phyloP scores from a whole-genome alignment of 2,113 vertebrate species.

The Anhinga anhinga region DNA sequence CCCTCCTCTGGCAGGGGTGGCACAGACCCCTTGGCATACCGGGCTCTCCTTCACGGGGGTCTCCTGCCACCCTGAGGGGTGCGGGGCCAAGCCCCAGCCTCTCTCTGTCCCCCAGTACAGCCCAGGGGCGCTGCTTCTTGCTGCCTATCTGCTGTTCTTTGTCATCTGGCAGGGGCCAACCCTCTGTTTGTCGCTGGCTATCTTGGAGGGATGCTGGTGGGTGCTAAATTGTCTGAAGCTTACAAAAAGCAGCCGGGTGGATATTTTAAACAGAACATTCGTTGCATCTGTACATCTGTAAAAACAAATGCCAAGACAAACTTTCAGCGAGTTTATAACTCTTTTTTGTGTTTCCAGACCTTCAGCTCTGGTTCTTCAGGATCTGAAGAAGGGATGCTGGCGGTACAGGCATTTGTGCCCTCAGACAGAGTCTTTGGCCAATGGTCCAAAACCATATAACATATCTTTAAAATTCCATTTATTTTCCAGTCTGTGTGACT shows the following conservation, averaged over 20 bases:
- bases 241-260: not conserved
- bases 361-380: not conserved
- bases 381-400: not conserved
- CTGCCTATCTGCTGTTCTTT: accelerated
- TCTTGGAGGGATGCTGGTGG: accelerated
- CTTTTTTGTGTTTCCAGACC: not conserved
- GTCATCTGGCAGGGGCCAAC: not conserved
- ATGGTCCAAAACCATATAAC: not conserved
- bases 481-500: not conserved
- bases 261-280: not conserved
- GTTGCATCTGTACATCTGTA: not conserved
- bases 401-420: not conserved
- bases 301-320: slow-evolving; percentile 23
- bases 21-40: accelerated
- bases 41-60: not conserved
- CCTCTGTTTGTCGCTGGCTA: accelerated
- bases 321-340: not conserved
- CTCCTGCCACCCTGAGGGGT: not conserved
- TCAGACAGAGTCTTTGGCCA: not conserved
- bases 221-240: not conserved
- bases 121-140: not conserved
- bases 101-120: not conserved
- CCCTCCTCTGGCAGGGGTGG: not conserved
- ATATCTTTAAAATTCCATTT: not conserved
- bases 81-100: accelerated